Conservation (phyloP, 1,140 invertebrate species). For the Eufriesea mexicana region DNA sequence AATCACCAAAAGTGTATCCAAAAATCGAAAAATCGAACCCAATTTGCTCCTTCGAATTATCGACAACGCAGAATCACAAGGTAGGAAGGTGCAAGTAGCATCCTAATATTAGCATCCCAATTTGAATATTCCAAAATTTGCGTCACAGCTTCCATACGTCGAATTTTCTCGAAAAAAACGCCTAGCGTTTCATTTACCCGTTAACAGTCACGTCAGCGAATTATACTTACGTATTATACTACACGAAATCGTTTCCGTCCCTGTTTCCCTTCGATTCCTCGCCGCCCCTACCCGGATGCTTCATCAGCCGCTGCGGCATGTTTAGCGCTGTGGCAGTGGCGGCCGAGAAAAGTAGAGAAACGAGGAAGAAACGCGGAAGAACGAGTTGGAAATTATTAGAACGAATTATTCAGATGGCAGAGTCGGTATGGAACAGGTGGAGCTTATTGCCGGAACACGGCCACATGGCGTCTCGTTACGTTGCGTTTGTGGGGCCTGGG, state of each 20-base stretch:
- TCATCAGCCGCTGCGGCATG: too few species aligned
- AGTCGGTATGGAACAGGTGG: conserved; percentile 58
- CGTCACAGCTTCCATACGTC: too few species aligned
- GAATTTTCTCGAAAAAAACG: neutral
- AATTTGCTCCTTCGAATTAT: too few species aligned
- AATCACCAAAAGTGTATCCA: too few species aligned
- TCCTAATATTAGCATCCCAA: too few species aligned
- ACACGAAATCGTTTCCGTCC: neutral
- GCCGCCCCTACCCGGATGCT: neutral
- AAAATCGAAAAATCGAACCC: too few species aligned
- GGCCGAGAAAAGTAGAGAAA: too few species aligned
- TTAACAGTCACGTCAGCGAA: neutral
- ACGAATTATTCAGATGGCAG: conserved; percentile 63
- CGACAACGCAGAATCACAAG: too few species aligned
- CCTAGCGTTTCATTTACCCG: neutral
- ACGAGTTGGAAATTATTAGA: conserved; percentile 13
- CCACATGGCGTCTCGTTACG: conserved; percentile 63
- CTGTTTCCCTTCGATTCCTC: neutral
- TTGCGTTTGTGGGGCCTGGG: conserved; percentile 42
- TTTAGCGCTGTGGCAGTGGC: too few species aligned
- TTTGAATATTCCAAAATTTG: too few species aligned
- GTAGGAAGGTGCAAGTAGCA: too few species aligned
- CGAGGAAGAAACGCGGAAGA: neutral
- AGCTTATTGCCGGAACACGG: conserved; percentile 55
- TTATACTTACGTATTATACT: too few species aligned